Conservation (phyloP, 2,113 vertebrate species). For the Mystacornis crossleyi region DNA sequence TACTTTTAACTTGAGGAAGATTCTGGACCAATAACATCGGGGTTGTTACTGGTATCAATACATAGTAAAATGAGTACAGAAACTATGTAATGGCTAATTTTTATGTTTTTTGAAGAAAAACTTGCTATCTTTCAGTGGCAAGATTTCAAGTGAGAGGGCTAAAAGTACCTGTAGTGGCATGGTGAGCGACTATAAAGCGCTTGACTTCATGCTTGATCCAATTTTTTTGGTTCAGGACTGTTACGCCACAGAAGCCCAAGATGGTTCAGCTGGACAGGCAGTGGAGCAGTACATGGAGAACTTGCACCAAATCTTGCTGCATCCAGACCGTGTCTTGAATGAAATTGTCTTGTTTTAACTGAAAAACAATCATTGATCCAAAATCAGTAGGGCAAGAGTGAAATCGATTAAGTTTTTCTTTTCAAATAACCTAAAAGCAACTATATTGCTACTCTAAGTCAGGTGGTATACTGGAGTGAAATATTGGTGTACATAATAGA, state of each 20-base stretch:
- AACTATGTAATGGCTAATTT: not conserved
- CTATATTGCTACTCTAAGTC: not conserved
- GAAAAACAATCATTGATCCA: not conserved
- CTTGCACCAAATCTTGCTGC: not conserved
- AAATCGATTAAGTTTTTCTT: not conserved
- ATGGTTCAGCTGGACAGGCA: not conserved
- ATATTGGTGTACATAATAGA: not conserved
- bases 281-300: not conserved
- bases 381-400: not conserved
- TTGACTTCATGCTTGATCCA: not conserved
- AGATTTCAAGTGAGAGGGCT: not conserved
- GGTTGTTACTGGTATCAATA: not conserved
- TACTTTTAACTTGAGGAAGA: not conserved
- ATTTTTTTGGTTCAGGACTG: not conserved
- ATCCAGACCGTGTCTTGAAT: not conserved
- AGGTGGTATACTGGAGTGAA: not conserved
- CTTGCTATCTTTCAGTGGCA: not conserved
- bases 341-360: not conserved
- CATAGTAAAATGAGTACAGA: not conserved
- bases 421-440: not conserved
- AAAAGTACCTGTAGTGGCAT: not conserved
- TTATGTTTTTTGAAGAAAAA: not conserved
- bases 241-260: fast-evolving
- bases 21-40: not conserved
- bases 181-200: not conserved